These are phyloP conservation scores for Phrynocephalus vlangalii DNA, from an alignment of 2,797 vertebrate genomes.

Conservation along the genomic window DNA sequence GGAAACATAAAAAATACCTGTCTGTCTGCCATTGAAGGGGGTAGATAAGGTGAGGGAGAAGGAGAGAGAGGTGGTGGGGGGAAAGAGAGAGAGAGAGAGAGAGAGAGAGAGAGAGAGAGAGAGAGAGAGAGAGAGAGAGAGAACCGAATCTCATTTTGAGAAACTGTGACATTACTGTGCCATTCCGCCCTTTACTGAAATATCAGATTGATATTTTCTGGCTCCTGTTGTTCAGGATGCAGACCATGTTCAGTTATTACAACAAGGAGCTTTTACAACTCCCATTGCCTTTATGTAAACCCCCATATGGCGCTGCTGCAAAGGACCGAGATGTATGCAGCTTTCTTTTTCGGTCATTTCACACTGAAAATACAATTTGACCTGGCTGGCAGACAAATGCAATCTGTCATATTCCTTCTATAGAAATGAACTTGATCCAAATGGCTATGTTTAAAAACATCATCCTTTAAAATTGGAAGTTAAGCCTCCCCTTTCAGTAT, in stretches of 20 bases:
- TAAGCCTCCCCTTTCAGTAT: conserved; percentile 52
- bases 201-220: conserved; percentile 38
- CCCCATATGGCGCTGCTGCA: conserved; percentile 69
- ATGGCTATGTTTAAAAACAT: conserved; percentile 70
- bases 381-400: conserved; percentile 76
- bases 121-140: too few relatives aligned
- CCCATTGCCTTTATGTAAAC: conserved; percentile 59
- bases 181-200: conserved; percentile 26
- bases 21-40: background rate
- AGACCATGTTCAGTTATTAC: conserved; percentile 52
- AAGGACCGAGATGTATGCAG: conserved; percentile 55
- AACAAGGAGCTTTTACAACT: conserved; percentile 53
- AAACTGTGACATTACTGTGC: background rate
- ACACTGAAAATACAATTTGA: conserved; percentile 74
- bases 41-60: too few relatives aligned
- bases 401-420: conserved; percentile 75
- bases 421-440: conserved; percentile 70
- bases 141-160: background rate
- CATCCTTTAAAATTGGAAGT: conserved; percentile 65
- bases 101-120: too few relatives aligned
- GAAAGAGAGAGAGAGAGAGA: too few relatives aligned
- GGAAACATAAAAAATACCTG: background rate
- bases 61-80: too few relatives aligned
- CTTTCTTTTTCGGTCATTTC: conserved; percentile 75
- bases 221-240: conserved; percentile 54